Evolutionary conservation across 2,113 vertebrate species (phyloP), one percentile per base, ranked within the genome.

Genomic region (Sinocyclocheilus rhinocerous): DNA sequence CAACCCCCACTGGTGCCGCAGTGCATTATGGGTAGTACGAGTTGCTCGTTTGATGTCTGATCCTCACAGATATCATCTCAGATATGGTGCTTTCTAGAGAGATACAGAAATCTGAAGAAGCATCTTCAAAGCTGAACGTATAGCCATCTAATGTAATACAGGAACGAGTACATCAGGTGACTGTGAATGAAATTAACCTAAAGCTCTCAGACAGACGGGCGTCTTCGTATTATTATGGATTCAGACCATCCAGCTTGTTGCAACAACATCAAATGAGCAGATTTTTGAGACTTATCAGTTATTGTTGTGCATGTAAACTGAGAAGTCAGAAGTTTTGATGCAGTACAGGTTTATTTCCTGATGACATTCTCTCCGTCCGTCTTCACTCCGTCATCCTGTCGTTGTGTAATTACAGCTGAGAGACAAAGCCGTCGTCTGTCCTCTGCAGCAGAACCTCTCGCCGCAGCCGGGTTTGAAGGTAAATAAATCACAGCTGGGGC

Each of bases 141-240:
- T 20, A 18, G 22, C 16, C 4, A 20, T 33, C 67, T 69, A 50
- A 67, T 69, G 59, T 9, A 52, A 48, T 1, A 22, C 39, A 13
- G 24, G 29, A 52, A 42, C 22, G 70, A 6, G 20, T n/a, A 75
- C 24, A 75, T 75, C 39, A n/a, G 42, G 42, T 24, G 72, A 75
- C 1, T n/a, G 70, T 42, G 70, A 73, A 39, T 20, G 18, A 73
- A 73, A 39, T 42, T 0, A 42, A 52, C 45, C 42, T 24, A 10
- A 26, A 76, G 75, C 75, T 52, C 48, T 52, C 75, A 76, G 75
- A 76, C 75, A 52, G n/a, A 10, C 24, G 9, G 69, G 24, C 75
- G 48, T 55, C 75, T 76, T 16, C 1, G 0, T 24, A 52, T 76
- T 52, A 26, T 76, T 29, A 50, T 9, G 6, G 45, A 76, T 10